Evolutionary conservation across 2,797 vertebrate genomes (phyloP), one percentile per base, ranked within the genome.

Genomic region (Sebastes diaconus): DNA sequence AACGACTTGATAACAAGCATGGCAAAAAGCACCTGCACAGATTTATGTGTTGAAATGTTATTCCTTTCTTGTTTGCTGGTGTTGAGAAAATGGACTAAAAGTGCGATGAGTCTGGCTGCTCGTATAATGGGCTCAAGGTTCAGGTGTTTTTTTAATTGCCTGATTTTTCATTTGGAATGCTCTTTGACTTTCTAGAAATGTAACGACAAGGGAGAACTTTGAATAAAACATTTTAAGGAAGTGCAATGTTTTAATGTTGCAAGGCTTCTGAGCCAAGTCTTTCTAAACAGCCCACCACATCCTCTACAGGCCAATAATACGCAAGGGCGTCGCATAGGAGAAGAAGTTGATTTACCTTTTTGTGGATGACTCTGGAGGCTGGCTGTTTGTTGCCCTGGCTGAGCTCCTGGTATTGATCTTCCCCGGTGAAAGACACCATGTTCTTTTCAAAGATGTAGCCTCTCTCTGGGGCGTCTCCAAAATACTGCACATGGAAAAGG

Each of bases 401-500:
- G 1, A 99, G 95, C n/a, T 96, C 94, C 30, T 97, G 95, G 91
- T 97, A 99, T 46, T 99, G 98, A 60, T 97, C 95, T 93, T 97
- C 97, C 77, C 96, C 97, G 73, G 95, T 96, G 84, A 99, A 99
- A 16, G 95, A 89, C 36, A 97, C 97, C 86, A 99, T 96, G 92
- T 97, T 98, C 92, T 97, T 99, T 92, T 98, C 98, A 93, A 97
- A 98, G 84, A 99, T 95, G 95, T 99, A 99, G n/a, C 97, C 97
- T 92, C 98, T 96, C 92, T 99, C 98, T 3, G 98, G 97, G 58
- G 96, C 95, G 24, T 99, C 97, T 66, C 98, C 98, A 90, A 99
- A 99, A 93, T 99, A 99, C 94, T 99, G 98, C 66, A 99, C 97
- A 0, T 99, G 98, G 90, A 98, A 99, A 59, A 98, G 96, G 24